Base-by-base conservation (phyloP, 2,113 vertebrate species). In the Tupaia chinensis region DNA sequence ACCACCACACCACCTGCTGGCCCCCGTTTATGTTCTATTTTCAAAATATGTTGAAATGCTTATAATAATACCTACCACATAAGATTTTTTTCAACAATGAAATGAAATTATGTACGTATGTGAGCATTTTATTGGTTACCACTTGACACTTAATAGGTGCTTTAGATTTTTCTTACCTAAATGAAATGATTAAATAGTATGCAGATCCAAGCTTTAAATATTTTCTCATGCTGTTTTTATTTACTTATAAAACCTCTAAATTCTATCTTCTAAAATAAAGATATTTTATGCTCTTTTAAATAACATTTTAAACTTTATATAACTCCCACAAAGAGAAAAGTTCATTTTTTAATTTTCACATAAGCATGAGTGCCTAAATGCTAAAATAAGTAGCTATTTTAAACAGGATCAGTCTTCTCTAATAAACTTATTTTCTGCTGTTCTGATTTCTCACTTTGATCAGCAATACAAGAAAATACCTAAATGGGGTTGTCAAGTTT, bases 391-490 rank as follows among this genome's bases (percentile, higher is more conserved):
- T 89, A 27, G 23, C 69, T 93, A 96, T 77, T 95, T 95, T 85
- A 93, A 90, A 78, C 83, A 70, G 70, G 29, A 93, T 82, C 95
- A 94, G 91, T 60, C 76, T 87, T 73, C 77, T 93, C 94, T 95
- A 93, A 86, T 97, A 94, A 96, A 84, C 78, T 34, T 0, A 91
- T 91, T 89, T 84, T 20, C 72, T 91, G 10, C 15, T 84, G 91
- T 15, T 79, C 66, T 91, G 32, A 92, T 96, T 96, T 94, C 83
- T 96, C 83, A 96, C 94, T 96, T 95, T 96, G 66, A 96, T 94
- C 65, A 83, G 70, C 63, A 90, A 77, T 68, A 63, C 29, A 88
- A 95, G 78, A 95, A 97, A 96, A 91, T 29, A 85, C 54, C 60
- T 91, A 94, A 86, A 93, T 72, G 32, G n/a, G 27, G 53, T 19